Conservation (phyloP, 1,140 invertebrate species). For the Portunus trituberculatus region DNA sequence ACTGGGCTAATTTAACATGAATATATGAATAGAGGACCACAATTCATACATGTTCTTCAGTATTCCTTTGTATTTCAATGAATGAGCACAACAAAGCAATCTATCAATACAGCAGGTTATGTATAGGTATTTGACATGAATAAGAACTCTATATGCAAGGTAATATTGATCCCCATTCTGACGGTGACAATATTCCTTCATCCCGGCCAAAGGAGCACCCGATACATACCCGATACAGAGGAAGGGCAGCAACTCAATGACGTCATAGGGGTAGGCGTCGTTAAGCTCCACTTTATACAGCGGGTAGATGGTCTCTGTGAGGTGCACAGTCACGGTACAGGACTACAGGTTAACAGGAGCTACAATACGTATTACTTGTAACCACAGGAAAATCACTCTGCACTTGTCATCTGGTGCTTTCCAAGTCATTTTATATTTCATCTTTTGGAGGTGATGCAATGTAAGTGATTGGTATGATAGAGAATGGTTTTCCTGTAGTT, state of each 20-base stretch:
- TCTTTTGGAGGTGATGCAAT: no score
- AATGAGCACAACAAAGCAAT: no score
- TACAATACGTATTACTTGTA: slow-evolving; percentile 42
- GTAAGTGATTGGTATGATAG: not conserved
- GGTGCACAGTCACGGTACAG: slow-evolving; percentile 75
- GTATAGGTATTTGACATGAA: no score
- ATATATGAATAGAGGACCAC: no score
- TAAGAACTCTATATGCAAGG: no score
- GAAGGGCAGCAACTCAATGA: slow-evolving; percentile 96
- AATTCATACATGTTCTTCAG: no score
- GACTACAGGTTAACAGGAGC: slow-evolving; percentile 80
- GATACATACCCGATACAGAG: slow-evolving; percentile 92
- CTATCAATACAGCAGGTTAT: no score
- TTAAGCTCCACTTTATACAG: slow-evolving; percentile 96
- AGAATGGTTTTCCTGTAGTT: not conserved
- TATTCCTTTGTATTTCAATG: no score
- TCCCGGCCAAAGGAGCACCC: not conserved
- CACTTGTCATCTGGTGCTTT: no score
- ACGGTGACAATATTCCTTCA: not conserved
- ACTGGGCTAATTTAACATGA: no score
- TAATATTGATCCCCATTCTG: no score
- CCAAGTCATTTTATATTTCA: no score
- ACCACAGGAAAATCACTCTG: slow-evolving; percentile 25
- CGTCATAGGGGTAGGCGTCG: slow-evolving; percentile 98
- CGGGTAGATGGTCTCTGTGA: slow-evolving; percentile 94